A percentile compares a stretch with the other conserved stretches of the same genome.
Conservation (phyloP, 2,888 invertebrate species). For the Drepanosiphum platanoidis region DNA sequence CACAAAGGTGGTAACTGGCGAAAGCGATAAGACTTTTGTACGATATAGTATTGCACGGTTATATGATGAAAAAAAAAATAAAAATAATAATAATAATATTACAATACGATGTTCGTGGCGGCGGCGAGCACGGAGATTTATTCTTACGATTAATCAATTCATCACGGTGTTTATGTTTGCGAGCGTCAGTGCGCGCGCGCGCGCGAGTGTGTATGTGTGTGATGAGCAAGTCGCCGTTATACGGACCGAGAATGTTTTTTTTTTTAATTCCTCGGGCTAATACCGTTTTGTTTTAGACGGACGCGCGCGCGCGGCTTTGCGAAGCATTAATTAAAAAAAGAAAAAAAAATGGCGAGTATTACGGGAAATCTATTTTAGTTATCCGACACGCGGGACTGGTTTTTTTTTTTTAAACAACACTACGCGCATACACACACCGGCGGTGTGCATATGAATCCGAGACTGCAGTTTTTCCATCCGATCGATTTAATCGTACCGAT, state of each 20-base stretch:
- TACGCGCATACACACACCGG: not conserved
- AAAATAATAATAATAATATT: not conserved
- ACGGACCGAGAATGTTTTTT: not conserved
- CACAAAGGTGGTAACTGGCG: no score
- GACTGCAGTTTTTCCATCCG: not conserved
- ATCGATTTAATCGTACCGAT: not conserved
- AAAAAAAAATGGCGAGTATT: conserved; percentile 24
- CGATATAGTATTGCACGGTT: not conserved
- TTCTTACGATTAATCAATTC: conserved; percentile 29
- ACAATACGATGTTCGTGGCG: not conserved
- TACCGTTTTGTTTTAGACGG: conserved; percentile 35
- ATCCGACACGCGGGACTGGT: conserved; percentile 39
- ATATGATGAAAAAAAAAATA: not conserved
- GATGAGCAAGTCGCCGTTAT: conserved; percentile 39
- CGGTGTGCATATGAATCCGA: not conserved
- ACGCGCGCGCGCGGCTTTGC: not conserved
- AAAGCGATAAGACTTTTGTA: not conserved
- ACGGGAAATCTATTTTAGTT: not conserved
- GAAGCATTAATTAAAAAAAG: conserved; percentile 23
- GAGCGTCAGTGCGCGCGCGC: not conserved
- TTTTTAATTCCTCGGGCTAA: conserved; percentile 25
- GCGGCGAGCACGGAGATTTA: not conserved
- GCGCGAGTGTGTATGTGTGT: no score
- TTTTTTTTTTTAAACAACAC: no score
- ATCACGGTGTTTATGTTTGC: conserved; percentile 20